Base-by-base conservation (phyloP, 2,888 invertebrate species). In the Hypercompe scribonia region DNA sequence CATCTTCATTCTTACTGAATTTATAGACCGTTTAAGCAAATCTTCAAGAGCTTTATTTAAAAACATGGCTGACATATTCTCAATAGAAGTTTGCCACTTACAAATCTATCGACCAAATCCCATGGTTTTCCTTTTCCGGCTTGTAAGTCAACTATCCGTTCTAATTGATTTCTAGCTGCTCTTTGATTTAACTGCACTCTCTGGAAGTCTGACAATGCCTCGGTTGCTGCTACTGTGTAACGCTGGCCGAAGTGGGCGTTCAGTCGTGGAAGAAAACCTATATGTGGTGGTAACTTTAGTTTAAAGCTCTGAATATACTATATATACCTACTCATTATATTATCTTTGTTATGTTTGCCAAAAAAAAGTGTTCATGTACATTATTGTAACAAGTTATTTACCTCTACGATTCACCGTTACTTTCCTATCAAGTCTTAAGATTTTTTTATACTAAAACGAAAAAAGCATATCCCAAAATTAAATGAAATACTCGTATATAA, bases 141-240 rank as follows among this genome's bases (percentile, higher is more conserved):
- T 88, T 97, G 97, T 70, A 97, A 87, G 76, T 96, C 96, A 1
- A 96, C 96, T 36, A 96, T 96, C 86, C 96, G 94, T 80, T 96
- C 96, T 69, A 97, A 89, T 79, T 96, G 96, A 84, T 97, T 96
- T 46, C 95, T 90, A 3, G 96, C 97, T 18, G 96, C 96, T 76
- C 96, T 94, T 74, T 97, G 96, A 70, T 95, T 94, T 58, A 96
- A 90, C 89, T 97, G 97, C 24, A 96, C 88, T 76, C 93, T 95
- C 87, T 98, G 97, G 85, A 97, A 97, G 87, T 97, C 97, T 0
- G 97, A 97, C 39, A 98, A 89, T 0, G 97, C 97, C 89, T 97
- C 97, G 0, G 97, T 97, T 0, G 97, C 97, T 65, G 96, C 96
- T 13, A 97, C 97, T 3, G 97, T 96, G 90, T 96, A 98, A 65